Percentiles rank a stretch among this genome's conserved stretches.
Conservation (phyloP, 2,797 vertebrate genomes). For the Artibeus lituratus region DNA sequence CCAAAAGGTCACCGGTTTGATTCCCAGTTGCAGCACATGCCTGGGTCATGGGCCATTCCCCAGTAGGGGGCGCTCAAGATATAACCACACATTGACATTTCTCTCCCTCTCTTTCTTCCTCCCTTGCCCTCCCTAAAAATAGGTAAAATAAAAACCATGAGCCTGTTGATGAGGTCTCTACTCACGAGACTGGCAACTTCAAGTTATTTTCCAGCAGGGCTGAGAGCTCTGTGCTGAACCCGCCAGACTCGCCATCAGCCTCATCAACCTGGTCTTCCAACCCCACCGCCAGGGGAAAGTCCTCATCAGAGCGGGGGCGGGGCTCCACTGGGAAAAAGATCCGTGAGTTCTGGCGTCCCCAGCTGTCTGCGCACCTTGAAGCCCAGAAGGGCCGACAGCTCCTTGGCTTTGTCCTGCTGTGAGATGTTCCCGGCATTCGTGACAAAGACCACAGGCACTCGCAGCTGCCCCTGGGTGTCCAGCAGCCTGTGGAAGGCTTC, state of each 20-base stretch:
- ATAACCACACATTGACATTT: too few species aligned
- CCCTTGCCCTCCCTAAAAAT: too few species aligned
- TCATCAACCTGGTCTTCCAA: not conserved
- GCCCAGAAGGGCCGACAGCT: constrained; percentile 89
- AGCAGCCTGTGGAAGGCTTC: constrained; percentile 89
- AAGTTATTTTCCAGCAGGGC: not conserved
- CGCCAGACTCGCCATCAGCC: not conserved
- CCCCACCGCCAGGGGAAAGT: not conserved
- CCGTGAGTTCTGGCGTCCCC: not conserved
- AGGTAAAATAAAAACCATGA: not conserved
- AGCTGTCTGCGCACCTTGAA: constrained; percentile 86
- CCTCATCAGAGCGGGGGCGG: fast-evolving
- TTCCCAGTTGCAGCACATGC: too few species aligned
- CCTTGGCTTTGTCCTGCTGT: constrained; percentile 89
- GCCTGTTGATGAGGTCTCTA: not conserved
- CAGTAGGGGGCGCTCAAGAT: too few species aligned
- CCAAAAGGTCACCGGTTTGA: too few species aligned
- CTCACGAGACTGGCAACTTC: not conserved
- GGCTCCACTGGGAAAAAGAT: not conserved
- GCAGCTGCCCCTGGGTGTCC: constrained; percentile 86
- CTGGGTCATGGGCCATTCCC: too few species aligned
- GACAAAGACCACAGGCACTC: constrained; percentile 94
- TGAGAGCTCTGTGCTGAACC: not conserved
- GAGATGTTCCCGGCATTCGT: constrained; percentile 96
- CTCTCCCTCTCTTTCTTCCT: too few species aligned